Evolutionary conservation across 2,888 invertebrate species (phyloP).

Genomic region (Stenchaetothrips biformis): DNA sequence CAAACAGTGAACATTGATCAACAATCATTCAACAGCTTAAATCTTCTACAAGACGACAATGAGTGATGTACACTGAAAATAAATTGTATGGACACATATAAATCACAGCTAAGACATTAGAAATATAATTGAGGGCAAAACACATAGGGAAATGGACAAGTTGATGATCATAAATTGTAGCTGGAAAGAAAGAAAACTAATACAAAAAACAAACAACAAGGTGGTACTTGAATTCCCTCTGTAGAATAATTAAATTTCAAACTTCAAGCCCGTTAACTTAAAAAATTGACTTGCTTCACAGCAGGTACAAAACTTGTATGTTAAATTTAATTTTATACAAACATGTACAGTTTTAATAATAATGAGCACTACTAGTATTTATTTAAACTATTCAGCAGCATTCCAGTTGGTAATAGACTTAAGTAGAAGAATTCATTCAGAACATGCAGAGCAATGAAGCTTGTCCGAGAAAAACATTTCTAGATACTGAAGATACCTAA

Average conservation of each 20-base stretch:
- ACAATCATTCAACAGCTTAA: constrained; percentile 23
- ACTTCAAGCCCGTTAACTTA: too few relatives aligned
- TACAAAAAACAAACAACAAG: background rate
- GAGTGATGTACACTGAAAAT: constrained; percentile 11
- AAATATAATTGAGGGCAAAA: constrained; percentile 2
- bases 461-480: too few relatives aligned
- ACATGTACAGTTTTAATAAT: too few relatives aligned
- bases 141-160: constrained; percentile 7
- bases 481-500: too few relatives aligned
- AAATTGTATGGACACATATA: constrained; percentile 19
- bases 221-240: background rate
- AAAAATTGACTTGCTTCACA: too few relatives aligned
- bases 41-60: constrained; percentile 15
- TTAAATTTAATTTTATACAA: too few relatives aligned
- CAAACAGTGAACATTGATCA: constrained; percentile 22
- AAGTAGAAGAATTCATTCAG: too few relatives aligned
- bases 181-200: background rate
- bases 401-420: too few relatives aligned
- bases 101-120: constrained; percentile 21
- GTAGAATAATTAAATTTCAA: background rate
- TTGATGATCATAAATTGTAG: background rate
- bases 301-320: too few relatives aligned
- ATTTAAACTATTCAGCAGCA: too few relatives aligned
- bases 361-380: too few relatives aligned
- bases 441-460: too few relatives aligned